Conservation (phyloP, 2,888 invertebrate genomes). For the Hydriomena furcata region DNA sequence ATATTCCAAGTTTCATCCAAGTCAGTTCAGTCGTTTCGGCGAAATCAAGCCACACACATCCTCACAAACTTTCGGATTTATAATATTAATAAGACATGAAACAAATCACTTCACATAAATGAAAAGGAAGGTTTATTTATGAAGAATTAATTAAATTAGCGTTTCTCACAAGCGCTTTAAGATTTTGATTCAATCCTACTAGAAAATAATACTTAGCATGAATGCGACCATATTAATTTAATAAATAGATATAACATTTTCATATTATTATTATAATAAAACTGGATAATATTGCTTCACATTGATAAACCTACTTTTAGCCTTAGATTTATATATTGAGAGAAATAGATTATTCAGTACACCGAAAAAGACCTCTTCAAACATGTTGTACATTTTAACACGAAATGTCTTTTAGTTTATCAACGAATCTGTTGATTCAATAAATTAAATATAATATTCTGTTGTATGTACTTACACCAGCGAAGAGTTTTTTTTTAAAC, state of each 20-base stretch:
- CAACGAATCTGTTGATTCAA: slow-evolving; percentile 4
- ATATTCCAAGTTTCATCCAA: too few species aligned
- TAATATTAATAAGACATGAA: not conserved
- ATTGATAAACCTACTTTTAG: slow-evolving; percentile 11
- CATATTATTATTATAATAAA: slow-evolving; percentile 11
- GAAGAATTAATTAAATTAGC: too few species aligned
- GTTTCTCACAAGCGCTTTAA: too few species aligned
- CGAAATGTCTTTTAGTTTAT: slow-evolving; percentile 20
- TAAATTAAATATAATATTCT: slow-evolving; percentile 20
- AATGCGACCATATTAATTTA: slow-evolving; percentile 24
- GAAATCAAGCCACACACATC: too few species aligned
- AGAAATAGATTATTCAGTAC: slow-evolving; percentile 6
- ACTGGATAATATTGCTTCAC: slow-evolving; percentile 22
- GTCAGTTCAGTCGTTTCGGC: too few species aligned
- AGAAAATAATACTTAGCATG: slow-evolving; percentile 30
- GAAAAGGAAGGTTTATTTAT: too few species aligned
- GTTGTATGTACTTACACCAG: slow-evolving; percentile 31
- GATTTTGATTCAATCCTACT: slow-evolving; percentile 4
- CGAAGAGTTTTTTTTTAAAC: slow-evolving; percentile 31
- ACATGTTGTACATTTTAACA: not conserved
- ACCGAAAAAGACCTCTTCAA: not conserved
- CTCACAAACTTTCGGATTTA: too few species aligned
- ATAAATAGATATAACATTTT: slow-evolving; percentile 8
- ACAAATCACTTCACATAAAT: not conserved
- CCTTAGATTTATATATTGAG: slow-evolving; percentile 4